Conservation (phyloP, 2,888 invertebrate species). For the Luperina nickerlii region DNA sequence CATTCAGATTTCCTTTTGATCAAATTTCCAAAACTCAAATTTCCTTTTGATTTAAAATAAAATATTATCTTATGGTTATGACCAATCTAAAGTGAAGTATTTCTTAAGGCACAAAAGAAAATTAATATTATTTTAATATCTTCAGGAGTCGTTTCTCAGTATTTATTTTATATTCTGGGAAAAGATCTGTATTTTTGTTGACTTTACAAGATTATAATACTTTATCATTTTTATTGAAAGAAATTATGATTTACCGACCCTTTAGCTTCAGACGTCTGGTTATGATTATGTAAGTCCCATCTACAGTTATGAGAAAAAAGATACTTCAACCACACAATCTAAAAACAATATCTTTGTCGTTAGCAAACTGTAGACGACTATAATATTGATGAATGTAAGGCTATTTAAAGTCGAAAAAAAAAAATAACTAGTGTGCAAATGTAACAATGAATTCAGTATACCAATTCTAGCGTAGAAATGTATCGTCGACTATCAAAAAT, state of each 20-base stretch:
- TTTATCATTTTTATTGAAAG: neutral
- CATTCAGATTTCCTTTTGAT: neutral
- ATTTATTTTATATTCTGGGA: neutral
- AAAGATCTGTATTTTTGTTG: neutral
- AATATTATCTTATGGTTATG: neutral
- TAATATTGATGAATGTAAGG: neutral
- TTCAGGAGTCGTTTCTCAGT: neutral
- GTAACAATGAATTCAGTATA: neutral
- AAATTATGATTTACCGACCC: neutral
- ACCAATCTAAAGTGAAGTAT: neutral
- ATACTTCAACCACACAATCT: neutral
- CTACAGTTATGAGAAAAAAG: neutral
- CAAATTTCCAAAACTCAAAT: too few relatives aligned
- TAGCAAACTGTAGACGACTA: neutral
- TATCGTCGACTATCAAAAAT: too few relatives aligned
- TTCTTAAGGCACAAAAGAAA: neutral
- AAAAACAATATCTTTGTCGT: neutral
- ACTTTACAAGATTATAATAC: constrained; percentile 2
- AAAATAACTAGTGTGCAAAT: neutral
- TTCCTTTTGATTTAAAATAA: neutral
- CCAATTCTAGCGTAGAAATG: neutral
- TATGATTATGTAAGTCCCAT: neutral
- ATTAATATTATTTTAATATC: neutral
- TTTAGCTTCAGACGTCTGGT: neutral
- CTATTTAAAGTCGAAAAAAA: neutral